phyloP scores from a whole-genome alignment of 2,888 invertebrate genomes.

The Caenorhabditis becei region DNA sequence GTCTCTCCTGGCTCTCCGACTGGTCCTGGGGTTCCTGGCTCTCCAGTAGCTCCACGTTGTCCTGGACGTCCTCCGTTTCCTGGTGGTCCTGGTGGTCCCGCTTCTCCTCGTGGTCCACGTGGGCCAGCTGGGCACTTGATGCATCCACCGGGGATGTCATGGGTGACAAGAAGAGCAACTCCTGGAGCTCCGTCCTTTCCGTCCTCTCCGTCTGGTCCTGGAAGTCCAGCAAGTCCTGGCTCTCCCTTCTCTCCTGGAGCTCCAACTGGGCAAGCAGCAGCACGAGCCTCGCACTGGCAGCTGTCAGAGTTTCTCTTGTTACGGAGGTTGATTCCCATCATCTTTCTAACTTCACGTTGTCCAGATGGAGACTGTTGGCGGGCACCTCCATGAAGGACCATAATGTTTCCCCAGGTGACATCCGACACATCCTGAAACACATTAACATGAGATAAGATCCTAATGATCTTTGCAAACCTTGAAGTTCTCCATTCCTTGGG shows the following conservation, averaged over 20 bases:
- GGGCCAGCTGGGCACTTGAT: slow-evolving; percentile 68
- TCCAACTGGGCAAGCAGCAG: slow-evolving; percentile 65
- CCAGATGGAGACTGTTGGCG: slow-evolving; percentile 29
- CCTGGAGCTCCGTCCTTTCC: slow-evolving; percentile 69
- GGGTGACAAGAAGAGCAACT: slow-evolving; percentile 65
- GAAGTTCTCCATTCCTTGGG: slow-evolving; percentile 66
- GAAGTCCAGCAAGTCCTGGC: slow-evolving; percentile 64
- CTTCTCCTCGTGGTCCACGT: slow-evolving; percentile 61
- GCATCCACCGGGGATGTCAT: slow-evolving; percentile 68
- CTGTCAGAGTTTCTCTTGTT: slow-evolving; percentile 55
- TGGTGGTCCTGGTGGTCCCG: slow-evolving; percentile 66
- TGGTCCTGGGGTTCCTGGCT: slow-evolving; percentile 65
- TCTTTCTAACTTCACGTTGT: slow-evolving; percentile 37
- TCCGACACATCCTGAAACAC: slow-evolving; percentile 63
- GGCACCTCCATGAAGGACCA: slow-evolving; percentile 55
- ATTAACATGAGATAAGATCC: neutral
- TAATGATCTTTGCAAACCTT: slow-evolving; percentile 32
- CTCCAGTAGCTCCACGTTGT: slow-evolving; percentile 63
- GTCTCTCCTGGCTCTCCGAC: slow-evolving; percentile 64
- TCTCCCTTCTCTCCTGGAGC: slow-evolving; percentile 66
- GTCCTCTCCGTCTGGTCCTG: slow-evolving; percentile 66
- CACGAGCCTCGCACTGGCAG: slow-evolving; percentile 63
- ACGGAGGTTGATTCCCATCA: slow-evolving; percentile 57
- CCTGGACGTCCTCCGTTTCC: slow-evolving; percentile 69
- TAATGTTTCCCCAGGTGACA: slow-evolving; percentile 66